Base-by-base conservation (phyloP, 2,797 vertebrate genomes). In the Enteromius radiatus region DNA sequence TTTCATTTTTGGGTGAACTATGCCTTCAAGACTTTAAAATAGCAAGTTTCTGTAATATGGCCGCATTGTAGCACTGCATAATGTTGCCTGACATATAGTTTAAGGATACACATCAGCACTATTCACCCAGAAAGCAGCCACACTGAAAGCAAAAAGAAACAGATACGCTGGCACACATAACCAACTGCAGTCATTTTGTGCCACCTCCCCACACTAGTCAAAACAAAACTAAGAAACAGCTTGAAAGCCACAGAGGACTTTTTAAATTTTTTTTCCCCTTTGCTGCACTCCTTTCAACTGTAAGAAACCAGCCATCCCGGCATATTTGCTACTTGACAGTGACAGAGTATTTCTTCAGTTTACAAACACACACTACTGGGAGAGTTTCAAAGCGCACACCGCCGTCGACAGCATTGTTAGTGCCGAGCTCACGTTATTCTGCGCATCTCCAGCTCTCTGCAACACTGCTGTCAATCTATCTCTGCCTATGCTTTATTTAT, bases 401-500 rank as follows among this genome's bases (percentile, higher is more conserved):
- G 33, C 77, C 49, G 73, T 88, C 70, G 73, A 84, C 81, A 75
- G 81, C 84, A 84, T 86, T 83, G 85, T 87, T 87, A 85, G 78
- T 65, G 73, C 70, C 26, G 31, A 68, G 36, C 59, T 84, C 52
- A 36, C 21, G 36, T 67, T 33, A 64, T 26, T 84, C 75, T 82
- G 76, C 9, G 69, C 56, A 77, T 80, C 81, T 80, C 68, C 49
- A 43, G 65, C 82, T 85, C 52, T 4, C 82, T 49, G 41, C 83
- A 75, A 63, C 83, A 49, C 54, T 23, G 79, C 78, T 84, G 81
- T 81, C 85, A 81, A 77, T 84, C 77, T 59, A 45, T 41, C 52
- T 68, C 54, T 76, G 65, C 45, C 26, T 73, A 86, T 88, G 82
- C 84, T 69, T 90, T 90, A 87, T 89, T 89, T 87, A 87, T 88